These are phyloP conservation scores for Hydropsyche tenuis DNA, from an alignment of 1,140 invertebrate species.

Conservation along the genomic window DNA sequence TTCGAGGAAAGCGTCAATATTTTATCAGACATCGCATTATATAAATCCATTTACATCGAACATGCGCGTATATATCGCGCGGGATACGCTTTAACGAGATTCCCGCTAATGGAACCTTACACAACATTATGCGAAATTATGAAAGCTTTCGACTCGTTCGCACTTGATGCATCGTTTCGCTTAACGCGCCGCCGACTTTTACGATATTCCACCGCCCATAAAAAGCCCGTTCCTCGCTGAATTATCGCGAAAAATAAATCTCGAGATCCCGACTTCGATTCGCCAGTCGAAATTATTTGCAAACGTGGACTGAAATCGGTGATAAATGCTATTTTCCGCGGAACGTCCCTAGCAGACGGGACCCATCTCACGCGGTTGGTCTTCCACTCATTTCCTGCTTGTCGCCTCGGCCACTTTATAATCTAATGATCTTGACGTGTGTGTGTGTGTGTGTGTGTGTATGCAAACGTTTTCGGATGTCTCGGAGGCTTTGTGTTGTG, in stretches of 20 bases:
- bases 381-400: conserved; percentile 35
- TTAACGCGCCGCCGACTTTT: conserved; percentile 33
- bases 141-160: not conserved
- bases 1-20: too few species aligned
- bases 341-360: not conserved
- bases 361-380: conserved; percentile 36
- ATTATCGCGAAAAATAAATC: not conserved
- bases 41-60: too few species aligned
- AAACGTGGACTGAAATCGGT: not conserved
- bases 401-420: conserved; percentile 36
- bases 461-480: too few species aligned
- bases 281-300: not conserved
- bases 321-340: not conserved
- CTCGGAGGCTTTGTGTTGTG: too few species aligned
- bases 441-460: too few species aligned
- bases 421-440: conserved; percentile 32
- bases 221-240: not conserved
- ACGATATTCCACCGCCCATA: not conserved
- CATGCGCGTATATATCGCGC: too few species aligned
- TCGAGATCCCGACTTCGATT: not conserved
- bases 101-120: not conserved
- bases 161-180: conserved; percentile 31
- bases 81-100: too few species aligned
- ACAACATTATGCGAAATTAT: not conserved
- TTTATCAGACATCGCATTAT: too few species aligned